Base-by-base conservation (phyloP, 2,888 invertebrate genomes). In the Drosophila kuntzei region DNA sequence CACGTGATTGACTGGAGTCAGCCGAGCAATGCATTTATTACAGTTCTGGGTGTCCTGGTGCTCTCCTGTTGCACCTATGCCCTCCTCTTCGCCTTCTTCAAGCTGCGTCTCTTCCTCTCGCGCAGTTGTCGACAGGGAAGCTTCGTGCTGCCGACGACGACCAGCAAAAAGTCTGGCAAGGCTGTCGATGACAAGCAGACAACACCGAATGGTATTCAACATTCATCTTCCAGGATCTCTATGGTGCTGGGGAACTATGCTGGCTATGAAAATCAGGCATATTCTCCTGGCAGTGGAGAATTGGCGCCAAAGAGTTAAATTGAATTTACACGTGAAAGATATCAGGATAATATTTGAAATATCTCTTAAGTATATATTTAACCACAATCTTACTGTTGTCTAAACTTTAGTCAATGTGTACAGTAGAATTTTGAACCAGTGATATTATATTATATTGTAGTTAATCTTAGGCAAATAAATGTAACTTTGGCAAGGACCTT, bases 1-100 rank as follows among this genome's bases (percentile, higher is more conserved):
- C 94, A 94, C 32, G 94, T 96, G 0, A 92, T 97, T 36, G 94
- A 97, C 91, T 97, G 97, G 97, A 93, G 94, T 65, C 94, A 94
- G 58, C 95, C 96, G 0, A 92, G 93, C 27, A 90, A 62, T 18
- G 80, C 92, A 0, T 64, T 82, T 0, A 27, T 84, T 20, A 91
- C 91, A 0, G 88, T 91, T 0, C 2, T 90, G 18, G 92, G 90
- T 12, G 88, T 91, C 3, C 46, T 92, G 1, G 4, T 90, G 3
- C 78, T 92, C 0, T 88, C 88, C 16, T 90, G 91, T 22, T 79
- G 87, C 63, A 76, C 92, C 4, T 91, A 92, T 61, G 80, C 87
- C 16, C 34, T 88, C 27, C 85, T 92, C 20, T 92, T 92, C 66
- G 75, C 69, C 1, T 77, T 92, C 39, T 92, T 91, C 67, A 92